Base-by-base conservation (phyloP, 2,797 vertebrate species). In the Gambelia wislizenii region DNA sequence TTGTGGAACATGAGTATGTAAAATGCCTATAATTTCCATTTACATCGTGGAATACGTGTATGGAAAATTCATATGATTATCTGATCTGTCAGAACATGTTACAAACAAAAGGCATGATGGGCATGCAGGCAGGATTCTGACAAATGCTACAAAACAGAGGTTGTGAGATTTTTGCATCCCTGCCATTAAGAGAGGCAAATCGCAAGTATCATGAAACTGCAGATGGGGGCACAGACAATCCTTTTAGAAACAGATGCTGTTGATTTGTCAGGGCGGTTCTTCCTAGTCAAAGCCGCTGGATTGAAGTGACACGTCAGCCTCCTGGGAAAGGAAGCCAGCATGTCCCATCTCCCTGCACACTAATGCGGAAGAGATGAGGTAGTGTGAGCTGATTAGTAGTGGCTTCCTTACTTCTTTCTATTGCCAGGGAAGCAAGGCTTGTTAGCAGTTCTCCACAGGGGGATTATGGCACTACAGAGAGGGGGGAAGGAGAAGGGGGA, bases 371-470 rank as follows among this genome's bases (percentile, higher is more conserved):
- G n/a, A 7, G 3, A 36, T 0, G 1, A 36, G 1, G 18, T 42
- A 72, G 10, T 27, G 4, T n/a, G 84, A 83, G 84, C 59, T 79
- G 47, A 76, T 87, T 52, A 91, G 83, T 74, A 91, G 39, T 30
- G 78, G 27, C 2, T 91, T 86, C 87, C 80, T 88, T 2, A 3
- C 30, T 72, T 47, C 69, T 93, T 94, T 92, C 36, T 89, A 59
- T 82, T 1, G 0, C 47, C 0, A 0, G 33, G 52, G 87, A 94
- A 84, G 30, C 10, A 25, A 20, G 89, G 54, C 88, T 83, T 93
- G 82, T 93, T 87, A 93, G 70, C 47, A 88, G 25, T 49, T 74
- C 84, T 86, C 78, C 87, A 70, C 8, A 92, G 85, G 61, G 72
- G n/a, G 36, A 69, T 85, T 89, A 76, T 9, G 78, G 70, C 42